These are phyloP conservation scores for Rhagoletis zephyria DNA, from an alignment of 1,140 invertebrate genomes.

Conservation along the genomic window DNA sequence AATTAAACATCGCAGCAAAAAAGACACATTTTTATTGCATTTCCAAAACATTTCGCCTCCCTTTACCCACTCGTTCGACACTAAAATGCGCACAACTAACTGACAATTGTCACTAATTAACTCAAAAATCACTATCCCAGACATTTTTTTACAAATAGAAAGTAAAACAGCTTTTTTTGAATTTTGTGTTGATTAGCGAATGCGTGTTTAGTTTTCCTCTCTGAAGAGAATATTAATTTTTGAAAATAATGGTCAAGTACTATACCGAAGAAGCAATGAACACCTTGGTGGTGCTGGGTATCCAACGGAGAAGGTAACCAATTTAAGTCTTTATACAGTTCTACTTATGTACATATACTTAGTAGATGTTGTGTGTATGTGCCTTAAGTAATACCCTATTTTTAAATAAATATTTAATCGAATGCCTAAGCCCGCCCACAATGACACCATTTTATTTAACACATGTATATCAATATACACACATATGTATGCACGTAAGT, in stretches of 20 bases:
- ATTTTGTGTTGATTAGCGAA: slow-evolving; percentile 52
- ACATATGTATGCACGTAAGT: background rate
- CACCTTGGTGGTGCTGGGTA: background rate
- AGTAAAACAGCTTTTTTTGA: slow-evolving; percentile 37
- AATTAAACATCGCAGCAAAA: background rate
- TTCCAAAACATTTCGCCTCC: background rate
- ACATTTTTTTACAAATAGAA: background rate
- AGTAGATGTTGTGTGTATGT: slow-evolving; percentile 6
- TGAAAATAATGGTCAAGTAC: slow-evolving; percentile 22
- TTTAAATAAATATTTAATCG: background rate
- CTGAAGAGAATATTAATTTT: slow-evolving; percentile 43
- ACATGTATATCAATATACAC: background rate
- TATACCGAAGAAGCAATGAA: background rate
- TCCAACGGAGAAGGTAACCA: slow-evolving; percentile 11
- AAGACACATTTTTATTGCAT: background rate
- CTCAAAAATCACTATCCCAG: background rate
- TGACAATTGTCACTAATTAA: background rate
- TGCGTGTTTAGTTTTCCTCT: slow-evolving; percentile 53
- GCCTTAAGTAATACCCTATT: background rate
- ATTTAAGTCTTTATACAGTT: background rate
- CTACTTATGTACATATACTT: background rate
- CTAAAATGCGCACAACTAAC: background rate
- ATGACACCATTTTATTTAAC: background rate
- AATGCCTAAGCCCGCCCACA: background rate
- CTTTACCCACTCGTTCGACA: background rate